Evolutionary conservation across 1,140 invertebrate genomes (phyloP), one percentile per base, ranked within the genome.

Genomic region (Amphibalanus amphitrite): DNA sequence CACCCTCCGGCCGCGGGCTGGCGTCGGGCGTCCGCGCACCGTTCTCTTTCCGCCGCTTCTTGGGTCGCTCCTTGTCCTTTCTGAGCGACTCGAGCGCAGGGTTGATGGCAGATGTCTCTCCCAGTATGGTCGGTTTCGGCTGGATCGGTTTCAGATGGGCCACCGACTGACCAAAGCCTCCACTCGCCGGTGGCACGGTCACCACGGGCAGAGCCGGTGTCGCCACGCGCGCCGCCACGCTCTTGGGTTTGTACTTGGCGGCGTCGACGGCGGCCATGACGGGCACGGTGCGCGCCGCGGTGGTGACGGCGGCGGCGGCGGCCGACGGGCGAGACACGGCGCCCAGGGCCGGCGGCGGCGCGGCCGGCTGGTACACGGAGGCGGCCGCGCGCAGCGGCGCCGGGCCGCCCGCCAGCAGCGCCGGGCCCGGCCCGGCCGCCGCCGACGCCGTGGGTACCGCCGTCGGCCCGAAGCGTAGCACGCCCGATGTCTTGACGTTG

Each of bases 71-170:
- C 70, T 33, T 59, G 10, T 59, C 47, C 70, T 69, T 71, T 20
- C 40, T 17, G n/a, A 71, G 40, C 30, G 64, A 59, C 30, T 71
- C 70, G 25, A 71, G 47, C 69, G 70, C 70, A 17, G 69, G 70
- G 69, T 71, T 71, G 6, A 59, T 6, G 17, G 70, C 26, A 23
- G 33, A 20, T 25, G 70, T 15, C 29, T 71, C 70, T 23, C 59
- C 59, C 70, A 71, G 28, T 59, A 71, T 71, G 30, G 70, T 71
- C 59, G 70, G 70, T 25, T 68, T 64, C 26, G 70, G 70, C 47
- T 71, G 70, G 70, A 71, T 71, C 30, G 70, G 70, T 47, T 71
- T 71, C 40, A 71, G 47, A 29, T 71, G 64, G 30, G 69, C 28
- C 26, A 68, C 70, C 26, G 70, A 71, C 4, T 30, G 69, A 26